A percentile compares a stretch with the other conserved stretches of the same genome.
These are phyloP conservation scores for Metopolophium dirhodum DNA, from an alignment of 1,140 invertebrate species.

Conservation along the genomic window DNA sequence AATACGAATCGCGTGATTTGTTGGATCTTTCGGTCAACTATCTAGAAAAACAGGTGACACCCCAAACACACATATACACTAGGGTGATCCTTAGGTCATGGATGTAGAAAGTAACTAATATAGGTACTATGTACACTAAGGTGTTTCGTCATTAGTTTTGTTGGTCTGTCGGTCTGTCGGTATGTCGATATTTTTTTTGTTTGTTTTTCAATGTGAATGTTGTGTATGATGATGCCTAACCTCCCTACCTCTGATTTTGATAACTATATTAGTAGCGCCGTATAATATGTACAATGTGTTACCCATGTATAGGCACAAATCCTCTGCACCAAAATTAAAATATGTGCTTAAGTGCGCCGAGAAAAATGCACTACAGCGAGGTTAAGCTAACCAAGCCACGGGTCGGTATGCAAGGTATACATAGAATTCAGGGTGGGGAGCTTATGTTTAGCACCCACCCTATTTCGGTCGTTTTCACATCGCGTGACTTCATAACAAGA, in stretches of 20 bases:
- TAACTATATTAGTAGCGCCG: neutral
- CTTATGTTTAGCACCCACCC: no score
- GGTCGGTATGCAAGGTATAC: no score
- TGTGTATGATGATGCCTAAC: neutral
- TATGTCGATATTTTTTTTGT: neutral
- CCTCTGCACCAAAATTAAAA: no score
- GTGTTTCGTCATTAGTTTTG: neutral
- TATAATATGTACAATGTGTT: no score
- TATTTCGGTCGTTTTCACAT: no score
- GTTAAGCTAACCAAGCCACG: no score
- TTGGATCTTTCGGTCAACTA: slow-evolving; percentile 79
- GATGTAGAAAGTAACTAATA: neutral
- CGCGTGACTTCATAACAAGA: no score
- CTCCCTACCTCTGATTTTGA: neutral
- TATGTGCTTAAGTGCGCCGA: no score
- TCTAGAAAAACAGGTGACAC: slow-evolving; percentile 68
- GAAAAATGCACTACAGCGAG: no score
- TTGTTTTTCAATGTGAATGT: neutral
- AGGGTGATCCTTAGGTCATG: neutral
- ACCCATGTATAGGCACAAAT: no score
- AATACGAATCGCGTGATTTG: slow-evolving; percentile 72
- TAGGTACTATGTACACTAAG: neutral
- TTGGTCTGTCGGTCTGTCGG: neutral
- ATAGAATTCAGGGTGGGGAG: no score
- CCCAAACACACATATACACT: slow-evolving; percentile 48